A percentile compares a stretch with the other conserved stretches of the same genome.
Evolutionary conservation across 2,888 invertebrate species (phyloP).

Genomic region (Hirtodrosophila duncani): DNA sequence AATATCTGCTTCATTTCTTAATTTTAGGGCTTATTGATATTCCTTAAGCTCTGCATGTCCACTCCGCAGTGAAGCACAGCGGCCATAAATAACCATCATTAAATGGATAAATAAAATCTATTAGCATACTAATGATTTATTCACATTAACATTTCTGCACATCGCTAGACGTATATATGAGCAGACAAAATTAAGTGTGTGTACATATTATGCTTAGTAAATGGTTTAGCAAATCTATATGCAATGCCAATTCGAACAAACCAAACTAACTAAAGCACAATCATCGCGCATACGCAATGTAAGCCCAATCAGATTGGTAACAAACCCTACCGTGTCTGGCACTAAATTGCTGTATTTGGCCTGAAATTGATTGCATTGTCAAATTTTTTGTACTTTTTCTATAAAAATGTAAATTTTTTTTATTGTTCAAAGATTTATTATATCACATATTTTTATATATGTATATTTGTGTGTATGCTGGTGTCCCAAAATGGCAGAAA

Average conservation of each 20-base stretch:
- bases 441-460: slow-evolving; percentile 26
- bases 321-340: slow-evolving; percentile 3
- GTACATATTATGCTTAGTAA: too few species aligned
- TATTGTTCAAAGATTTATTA: slow-evolving; percentile 64
- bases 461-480: not conserved
- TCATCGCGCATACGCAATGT: slow-evolving; percentile 40
- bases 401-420: slow-evolving; percentile 69
- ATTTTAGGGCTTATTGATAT: too few species aligned
- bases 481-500: slow-evolving; percentile 38
- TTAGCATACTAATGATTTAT: slow-evolving; percentile 54
- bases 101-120: slow-evolving; percentile 37
- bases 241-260: slow-evolving; percentile 34
- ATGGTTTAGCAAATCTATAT: slow-evolving; percentile 22
- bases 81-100: slow-evolving; percentile 21
- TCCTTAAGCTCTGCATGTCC: too few species aligned
- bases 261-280: slow-evolving; percentile 6
- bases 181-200: slow-evolving; percentile 20
- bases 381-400: slow-evolving; percentile 15
- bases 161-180: not conserved
- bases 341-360: slow-evolving; percentile 18
- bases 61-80: slow-evolving; percentile 3
- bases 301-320: slow-evolving; percentile 17
- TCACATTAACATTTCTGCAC: slow-evolving; percentile 26
- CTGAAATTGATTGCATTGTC: slow-evolving; percentile 44
- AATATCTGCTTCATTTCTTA: too few species aligned